Evolutionary conservation across 2,113 vertebrate species (phyloP).

Genomic region (Oncorhynchus keta): DNA sequence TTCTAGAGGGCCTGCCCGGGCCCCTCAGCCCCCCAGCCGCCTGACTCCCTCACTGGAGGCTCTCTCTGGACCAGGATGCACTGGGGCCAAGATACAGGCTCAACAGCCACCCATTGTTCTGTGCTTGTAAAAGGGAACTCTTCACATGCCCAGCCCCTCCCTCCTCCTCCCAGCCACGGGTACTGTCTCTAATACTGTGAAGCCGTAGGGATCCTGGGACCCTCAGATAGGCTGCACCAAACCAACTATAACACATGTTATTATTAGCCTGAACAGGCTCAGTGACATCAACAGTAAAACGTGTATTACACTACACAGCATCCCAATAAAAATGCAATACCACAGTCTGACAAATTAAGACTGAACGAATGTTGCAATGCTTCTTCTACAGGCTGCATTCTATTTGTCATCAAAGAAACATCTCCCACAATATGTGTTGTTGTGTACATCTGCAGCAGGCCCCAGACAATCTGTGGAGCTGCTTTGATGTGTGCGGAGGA

Average conservation of each 20-base stretch:
- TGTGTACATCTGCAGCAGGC: no score
- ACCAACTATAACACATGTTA: neutral
- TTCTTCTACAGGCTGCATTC: no score
- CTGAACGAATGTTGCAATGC: no score
- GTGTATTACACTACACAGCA: no score
- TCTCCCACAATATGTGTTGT: no score
- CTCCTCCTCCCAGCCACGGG: conserved; percentile 26
- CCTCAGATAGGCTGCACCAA: neutral
- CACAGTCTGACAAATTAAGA: no score
- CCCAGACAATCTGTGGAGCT: no score
- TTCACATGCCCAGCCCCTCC: conserved; percentile 10
- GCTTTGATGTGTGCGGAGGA: no score
- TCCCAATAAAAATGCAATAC: no score
- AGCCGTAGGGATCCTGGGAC: conserved; percentile 34
- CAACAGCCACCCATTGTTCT: conserved; percentile 57
- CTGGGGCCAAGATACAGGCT: conserved; percentile 30
- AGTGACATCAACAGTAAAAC: neutral
- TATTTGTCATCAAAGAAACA: no score
- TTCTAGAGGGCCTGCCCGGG: neutral
- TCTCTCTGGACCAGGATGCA: conserved; percentile 33
- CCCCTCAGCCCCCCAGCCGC: neutral
- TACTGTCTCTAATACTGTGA: conserved; percentile 22
- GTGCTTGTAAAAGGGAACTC: conserved; percentile 44
- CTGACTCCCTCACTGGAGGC: conserved; percentile 12
- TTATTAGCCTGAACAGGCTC: neutral